Evolutionary conservation across 2,888 invertebrate genomes (phyloP).

Genomic region (Patella ulyssiponensis): DNA sequence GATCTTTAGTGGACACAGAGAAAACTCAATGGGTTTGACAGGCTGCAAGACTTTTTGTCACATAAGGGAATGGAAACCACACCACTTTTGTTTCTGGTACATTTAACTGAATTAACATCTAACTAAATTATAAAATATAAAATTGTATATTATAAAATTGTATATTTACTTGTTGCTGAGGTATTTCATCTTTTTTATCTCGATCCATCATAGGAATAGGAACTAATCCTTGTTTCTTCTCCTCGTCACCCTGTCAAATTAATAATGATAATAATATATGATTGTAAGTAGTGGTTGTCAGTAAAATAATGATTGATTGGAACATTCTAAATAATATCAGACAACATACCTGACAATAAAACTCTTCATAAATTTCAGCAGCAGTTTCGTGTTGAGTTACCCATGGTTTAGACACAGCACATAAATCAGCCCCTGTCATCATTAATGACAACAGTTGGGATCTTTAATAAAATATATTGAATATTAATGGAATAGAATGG

Average conservation of each 20-base stretch:
- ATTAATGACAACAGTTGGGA: conserved; percentile 35
- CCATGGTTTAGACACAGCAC: conserved; percentile 59
- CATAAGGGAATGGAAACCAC: too few species aligned
- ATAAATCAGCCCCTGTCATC: conserved; percentile 62
- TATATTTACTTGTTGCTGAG: conserved; percentile 50
- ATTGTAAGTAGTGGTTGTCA: background rate
- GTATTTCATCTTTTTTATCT: conserved; percentile 47
- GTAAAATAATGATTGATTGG: background rate
- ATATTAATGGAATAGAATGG: too few species aligned
- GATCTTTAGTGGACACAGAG: too few species aligned
- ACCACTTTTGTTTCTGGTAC: too few species aligned
- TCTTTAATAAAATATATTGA: background rate
- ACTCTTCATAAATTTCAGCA: conserved; percentile 55
- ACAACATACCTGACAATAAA: conserved; percentile 50
- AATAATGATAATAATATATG: background rate
- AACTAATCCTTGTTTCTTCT: conserved; percentile 50
- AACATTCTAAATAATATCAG: background rate
- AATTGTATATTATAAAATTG: too few species aligned
- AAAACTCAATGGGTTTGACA: too few species aligned
- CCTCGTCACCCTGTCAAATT: conserved; percentile 53
- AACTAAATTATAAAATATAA: too few species aligned
- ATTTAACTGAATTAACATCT: too few species aligned
- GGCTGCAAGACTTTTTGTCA: too few species aligned
- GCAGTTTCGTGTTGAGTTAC: conserved; percentile 44
- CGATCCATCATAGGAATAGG: conserved; percentile 61